Base-by-base conservation (phyloP, 1,140 invertebrate genomes). In the Pseudomyrmex cubaensis region DNA sequence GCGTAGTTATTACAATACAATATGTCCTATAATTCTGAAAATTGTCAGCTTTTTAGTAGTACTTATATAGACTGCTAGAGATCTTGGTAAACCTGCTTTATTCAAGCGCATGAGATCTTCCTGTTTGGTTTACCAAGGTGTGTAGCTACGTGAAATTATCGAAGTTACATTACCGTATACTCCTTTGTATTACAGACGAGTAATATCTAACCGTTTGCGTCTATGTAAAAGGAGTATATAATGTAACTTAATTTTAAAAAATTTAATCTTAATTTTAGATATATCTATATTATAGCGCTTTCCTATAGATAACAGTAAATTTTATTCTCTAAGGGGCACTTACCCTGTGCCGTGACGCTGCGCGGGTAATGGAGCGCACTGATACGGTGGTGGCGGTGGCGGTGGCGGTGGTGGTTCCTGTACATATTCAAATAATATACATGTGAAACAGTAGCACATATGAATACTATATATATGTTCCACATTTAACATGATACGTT, bases 321-420 rank as follows among this genome's bases (percentile, higher is more conserved):
- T 57, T 22, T 52, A 72, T 44, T 69, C n/a, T 82, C 77, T 56
- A 69, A 20, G n/a, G 35, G 35, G 35, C 5, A 92, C 93, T 94
- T 90, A 94, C 93, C 93, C 93, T 89, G 92, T 92, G 66, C 93
- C 93, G 74, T 93, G 93, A 63, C 93, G 93, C 77, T 94, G 93
- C 56, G 89, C 83, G 48, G 91, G 91, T 54, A 92, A 85, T 67
- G 93, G 93, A 46, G 85, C 89, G 66, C 92, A 90, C 59, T 92
- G 92, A 85, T 92, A 92, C 8, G 91, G 90, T 15, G 90, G 83
- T 82, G 88, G 76, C 4, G 66, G 70, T 48, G 35, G 35, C 35
- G 35, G 35, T 35, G 5, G 35, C 5, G 35, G 35, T 35, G 91
- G 83, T 85, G 89, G 72, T 70, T 94, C 93, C 93, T 94, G 12